A percentile compares a stretch with the other conserved stretches of the same genome.
Conservation (phyloP, 2,113 vertebrate genomes). For the Cochlearius cochlearius region DNA sequence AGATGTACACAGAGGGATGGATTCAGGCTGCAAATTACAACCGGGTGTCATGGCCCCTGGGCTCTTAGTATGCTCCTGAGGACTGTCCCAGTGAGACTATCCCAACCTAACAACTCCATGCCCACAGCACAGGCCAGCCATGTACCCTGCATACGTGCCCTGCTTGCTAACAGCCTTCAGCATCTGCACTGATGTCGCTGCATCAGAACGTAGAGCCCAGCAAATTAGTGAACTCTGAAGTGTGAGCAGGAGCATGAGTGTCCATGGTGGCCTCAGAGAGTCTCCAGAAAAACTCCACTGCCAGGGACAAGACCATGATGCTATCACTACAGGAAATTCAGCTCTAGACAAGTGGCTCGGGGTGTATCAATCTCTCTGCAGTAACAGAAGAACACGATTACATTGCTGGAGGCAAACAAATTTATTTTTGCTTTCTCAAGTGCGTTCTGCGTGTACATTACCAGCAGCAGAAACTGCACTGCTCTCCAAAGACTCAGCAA, state of each 20-base stretch:
- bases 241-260: background rate
- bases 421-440: background rate
- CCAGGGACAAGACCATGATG: background rate
- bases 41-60: rapidly evolving
- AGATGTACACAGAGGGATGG: background rate
- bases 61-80: background rate
- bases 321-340: background rate
- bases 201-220: rapidly evolving
- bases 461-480: background rate
- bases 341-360: background rate
- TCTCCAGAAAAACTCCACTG: background rate
- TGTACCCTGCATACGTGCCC: too few relatives aligned
- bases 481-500: background rate
- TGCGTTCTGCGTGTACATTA: background rate
- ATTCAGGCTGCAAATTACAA: background rate
- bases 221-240: background rate
- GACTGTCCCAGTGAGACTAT: background rate
- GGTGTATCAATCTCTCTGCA: background rate
- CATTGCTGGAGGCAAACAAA: background rate
- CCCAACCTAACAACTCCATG: too few relatives aligned
- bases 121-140: background rate
- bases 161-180: background rate
- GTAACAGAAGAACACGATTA: background rate
- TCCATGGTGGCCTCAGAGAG: background rate
- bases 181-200: background rate